These are phyloP conservation scores for Alosa sapidissima DNA, from an alignment of 2,797 vertebrate genomes.

Conservation along the genomic window DNA sequence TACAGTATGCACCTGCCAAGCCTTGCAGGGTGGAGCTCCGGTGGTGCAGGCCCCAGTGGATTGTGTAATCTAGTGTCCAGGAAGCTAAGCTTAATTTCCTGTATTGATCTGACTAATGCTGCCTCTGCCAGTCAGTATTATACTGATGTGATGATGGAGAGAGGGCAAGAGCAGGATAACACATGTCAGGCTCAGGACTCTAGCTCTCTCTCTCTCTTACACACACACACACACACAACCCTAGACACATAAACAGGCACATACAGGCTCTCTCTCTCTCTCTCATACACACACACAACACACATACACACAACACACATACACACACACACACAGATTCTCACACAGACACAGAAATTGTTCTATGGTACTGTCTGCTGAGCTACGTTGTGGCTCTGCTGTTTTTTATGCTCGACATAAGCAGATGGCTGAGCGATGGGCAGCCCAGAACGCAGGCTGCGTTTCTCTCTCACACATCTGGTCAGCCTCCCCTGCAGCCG, in stretches of 20 bases:
- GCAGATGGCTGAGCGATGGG: background rate
- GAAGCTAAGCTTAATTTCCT: slow-evolving; percentile 6
- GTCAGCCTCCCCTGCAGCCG: background rate
- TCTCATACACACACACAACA: background rate
- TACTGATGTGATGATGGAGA: slow-evolving; percentile 3
- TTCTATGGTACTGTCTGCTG: background rate
- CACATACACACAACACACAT: background rate
- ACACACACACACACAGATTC: background rate
- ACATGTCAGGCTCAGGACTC: background rate
- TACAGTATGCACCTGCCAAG: background rate
- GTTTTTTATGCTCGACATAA: background rate
- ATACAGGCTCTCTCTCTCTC: no score
- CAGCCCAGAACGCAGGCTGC: background rate
- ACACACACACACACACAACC: background rate
- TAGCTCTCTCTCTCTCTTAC: background rate
- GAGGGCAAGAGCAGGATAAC: background rate
- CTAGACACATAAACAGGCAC: no score
- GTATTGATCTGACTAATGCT: slow-evolving; percentile 1
- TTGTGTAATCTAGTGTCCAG: slow-evolving; percentile 14
- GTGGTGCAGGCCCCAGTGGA: background rate
- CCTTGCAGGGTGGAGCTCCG: background rate
- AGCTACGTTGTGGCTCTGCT: background rate
- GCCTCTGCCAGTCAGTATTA: background rate
- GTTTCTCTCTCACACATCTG: background rate
- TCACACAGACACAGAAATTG: background rate